Evolutionary conservation across 2,888 invertebrate species (phyloP), one percentile per base, ranked within the genome.

Genomic region (Tetragonula carbonaria): DNA sequence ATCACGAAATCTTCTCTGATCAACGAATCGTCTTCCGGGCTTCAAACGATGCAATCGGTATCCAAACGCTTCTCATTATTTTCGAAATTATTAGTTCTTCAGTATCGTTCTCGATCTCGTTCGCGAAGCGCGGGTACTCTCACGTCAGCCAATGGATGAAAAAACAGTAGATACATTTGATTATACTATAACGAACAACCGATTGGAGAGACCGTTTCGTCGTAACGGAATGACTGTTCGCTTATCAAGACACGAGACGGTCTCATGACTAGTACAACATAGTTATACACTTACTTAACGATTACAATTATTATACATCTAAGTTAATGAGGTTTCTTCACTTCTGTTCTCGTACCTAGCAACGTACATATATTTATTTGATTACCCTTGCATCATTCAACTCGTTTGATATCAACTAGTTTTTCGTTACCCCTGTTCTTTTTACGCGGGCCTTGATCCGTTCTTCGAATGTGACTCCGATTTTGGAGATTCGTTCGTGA

Each of bases 261-360:
- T 68, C 79, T 78, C 77, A 59, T n/a, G 78, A 83, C 82, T 78
- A 67, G 59, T 80, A 84, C 86, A 89, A 86, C 80, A 77, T 87
- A 86, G 82, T 85, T 87, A 45, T 45, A 89, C 83, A 80, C 87
- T 86, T 89, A 89, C 74, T 87, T 78, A 89, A 89, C 89, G 67
- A 85, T 86, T 85, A 87, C 82, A 87, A 89, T 86, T 89, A 84
- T 78, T 81, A 70, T 83, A 89, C 78, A 62, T 77, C 86, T 89
- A 89, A 78, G 80, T 82, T 87, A 81, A 87, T 88, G 86, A 82
- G 86, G 78, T 86, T 80, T 85, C 80, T 78, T n/a, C 45, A 11
- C 45, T 21, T 53, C 5, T 53, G 72, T 71, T 82, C 65, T 38
- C 74, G 45, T 82, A 84, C 79, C 82, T 87, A 88, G 80, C 78